A percentile compares a stretch with the other conserved stretches of the same genome.
These are phyloP conservation scores for Microplitis mediator DNA, from an alignment of 1,140 invertebrate species.

Conservation along the genomic window DNA sequence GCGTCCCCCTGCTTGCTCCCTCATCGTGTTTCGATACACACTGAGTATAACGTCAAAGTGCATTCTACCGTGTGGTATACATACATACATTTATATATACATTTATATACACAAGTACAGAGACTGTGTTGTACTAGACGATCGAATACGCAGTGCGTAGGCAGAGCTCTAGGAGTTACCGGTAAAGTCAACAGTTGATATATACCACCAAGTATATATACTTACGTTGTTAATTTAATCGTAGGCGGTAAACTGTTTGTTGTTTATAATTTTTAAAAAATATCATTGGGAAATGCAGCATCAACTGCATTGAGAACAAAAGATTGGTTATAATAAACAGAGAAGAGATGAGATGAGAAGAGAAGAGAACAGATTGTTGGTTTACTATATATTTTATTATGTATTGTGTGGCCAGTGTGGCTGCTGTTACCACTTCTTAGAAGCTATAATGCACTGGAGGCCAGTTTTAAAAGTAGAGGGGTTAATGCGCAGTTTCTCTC, in stretches of 20 bases:
- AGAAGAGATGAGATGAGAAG: background rate
- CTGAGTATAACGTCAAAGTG: slow-evolving; percentile 48
- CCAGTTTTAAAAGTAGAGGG: background rate
- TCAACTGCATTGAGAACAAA: too few species aligned
- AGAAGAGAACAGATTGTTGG: background rate
- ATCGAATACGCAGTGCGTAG: background rate
- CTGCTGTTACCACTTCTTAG: slow-evolving; percentile 39
- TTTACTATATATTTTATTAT: slow-evolving; percentile 6
- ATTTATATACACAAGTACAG: too few species aligned
- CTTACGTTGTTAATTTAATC: too few species aligned
- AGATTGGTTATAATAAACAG: too few species aligned
- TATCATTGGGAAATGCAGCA: too few species aligned
- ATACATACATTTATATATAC: background rate
- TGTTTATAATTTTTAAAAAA: too few species aligned
- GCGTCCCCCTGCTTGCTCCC: too few species aligned
- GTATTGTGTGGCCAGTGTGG: background rate
- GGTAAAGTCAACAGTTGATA: background rate
- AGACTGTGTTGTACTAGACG: background rate
- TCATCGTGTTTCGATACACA: slow-evolving; percentile 20
- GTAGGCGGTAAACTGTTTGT: too few species aligned
- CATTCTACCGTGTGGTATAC: slow-evolving; percentile 50
- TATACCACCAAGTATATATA: too few species aligned
- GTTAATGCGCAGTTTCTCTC: slow-evolving; percentile 15
- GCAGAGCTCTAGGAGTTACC: background rate
- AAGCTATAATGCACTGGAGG: slow-evolving; percentile 38